Percentiles rank a stretch among this genome's conserved stretches.
phyloP scores from a whole-genome alignment of 2,888 invertebrate genomes.

The Spisula subtruncata region DNA sequence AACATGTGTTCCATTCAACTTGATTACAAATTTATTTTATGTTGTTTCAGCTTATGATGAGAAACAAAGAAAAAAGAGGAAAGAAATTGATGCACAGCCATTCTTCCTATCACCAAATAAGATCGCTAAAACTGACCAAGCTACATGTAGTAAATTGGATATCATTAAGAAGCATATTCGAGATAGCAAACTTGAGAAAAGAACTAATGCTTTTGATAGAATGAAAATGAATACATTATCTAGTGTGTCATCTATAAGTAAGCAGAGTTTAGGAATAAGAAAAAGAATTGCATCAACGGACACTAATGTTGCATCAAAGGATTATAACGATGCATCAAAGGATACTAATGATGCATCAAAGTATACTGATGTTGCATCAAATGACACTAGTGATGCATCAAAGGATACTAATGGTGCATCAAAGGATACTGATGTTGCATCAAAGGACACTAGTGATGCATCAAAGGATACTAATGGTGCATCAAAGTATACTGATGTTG shows the following conservation, averaged over 20 bases:
- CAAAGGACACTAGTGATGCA: not conserved
- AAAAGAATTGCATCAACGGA: conserved; percentile 43
- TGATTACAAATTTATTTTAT: not conserved
- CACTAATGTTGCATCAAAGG: too few relatives aligned
- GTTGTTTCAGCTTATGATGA: conserved; percentile 81
- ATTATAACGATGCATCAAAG: too few relatives aligned
- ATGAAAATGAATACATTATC: conserved; percentile 43
- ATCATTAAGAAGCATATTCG: conserved; percentile 61
- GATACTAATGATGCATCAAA: not conserved
- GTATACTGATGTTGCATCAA: not conserved
- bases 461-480: not conserved
- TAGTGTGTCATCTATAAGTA: conserved; percentile 40
- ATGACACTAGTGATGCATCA: too few relatives aligned
- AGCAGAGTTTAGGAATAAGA: conserved; percentile 55
- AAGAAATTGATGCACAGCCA: conserved; percentile 80
- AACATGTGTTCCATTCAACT: too few relatives aligned
- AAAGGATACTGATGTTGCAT: not conserved
- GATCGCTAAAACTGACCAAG: conserved; percentile 42
- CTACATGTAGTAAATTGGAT: conserved; percentile 56
- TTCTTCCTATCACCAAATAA: conserved; percentile 72
- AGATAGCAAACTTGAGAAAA: conserved; percentile 33
- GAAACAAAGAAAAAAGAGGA: conserved; percentile 82
- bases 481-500: not conserved
- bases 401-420: not conserved
- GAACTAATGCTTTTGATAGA: conserved; percentile 59